Evolutionary conservation across 2,888 invertebrate genomes (phyloP).

Genomic region (Acrocyrtus sp.): DNA sequence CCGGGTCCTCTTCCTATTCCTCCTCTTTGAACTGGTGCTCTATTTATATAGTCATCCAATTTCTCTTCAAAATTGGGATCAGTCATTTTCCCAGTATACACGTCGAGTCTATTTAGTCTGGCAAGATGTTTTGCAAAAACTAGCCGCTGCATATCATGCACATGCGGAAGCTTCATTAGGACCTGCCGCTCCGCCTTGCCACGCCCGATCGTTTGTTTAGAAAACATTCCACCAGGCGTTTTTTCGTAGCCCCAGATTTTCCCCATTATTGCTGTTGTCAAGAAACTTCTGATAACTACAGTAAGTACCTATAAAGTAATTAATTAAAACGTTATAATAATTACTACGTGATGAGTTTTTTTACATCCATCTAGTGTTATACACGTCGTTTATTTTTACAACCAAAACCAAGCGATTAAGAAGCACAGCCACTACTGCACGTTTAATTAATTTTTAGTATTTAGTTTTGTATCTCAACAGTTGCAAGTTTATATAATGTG

Average conservation of each 20-base stretch:
- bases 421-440: no score
- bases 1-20: no score
- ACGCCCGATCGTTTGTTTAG: background rate
- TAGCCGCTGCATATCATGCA: constrained; percentile 15
- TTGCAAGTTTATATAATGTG: constrained; percentile 30
- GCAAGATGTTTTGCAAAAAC: constrained; percentile 32
- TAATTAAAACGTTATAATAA: no score
- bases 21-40: no score
- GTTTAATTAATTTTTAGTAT: no score
- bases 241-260: constrained; percentile 28
- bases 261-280: constrained; percentile 19
- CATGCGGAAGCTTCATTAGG: constrained; percentile 32
- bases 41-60: background rate
- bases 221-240: background rate
- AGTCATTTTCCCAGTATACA: background rate
- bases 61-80: constrained; percentile 15
- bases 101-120: background rate
- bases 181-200: background rate
- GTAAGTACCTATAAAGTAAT: no score
- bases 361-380: no score
- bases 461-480: background rate
- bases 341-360: no score
- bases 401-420: no score
- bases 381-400: no score
- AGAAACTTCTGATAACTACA: constrained; percentile 8